Base-by-base conservation (phyloP, 2,888 invertebrate genomes). In the Bedellia somnulentella region DNA sequence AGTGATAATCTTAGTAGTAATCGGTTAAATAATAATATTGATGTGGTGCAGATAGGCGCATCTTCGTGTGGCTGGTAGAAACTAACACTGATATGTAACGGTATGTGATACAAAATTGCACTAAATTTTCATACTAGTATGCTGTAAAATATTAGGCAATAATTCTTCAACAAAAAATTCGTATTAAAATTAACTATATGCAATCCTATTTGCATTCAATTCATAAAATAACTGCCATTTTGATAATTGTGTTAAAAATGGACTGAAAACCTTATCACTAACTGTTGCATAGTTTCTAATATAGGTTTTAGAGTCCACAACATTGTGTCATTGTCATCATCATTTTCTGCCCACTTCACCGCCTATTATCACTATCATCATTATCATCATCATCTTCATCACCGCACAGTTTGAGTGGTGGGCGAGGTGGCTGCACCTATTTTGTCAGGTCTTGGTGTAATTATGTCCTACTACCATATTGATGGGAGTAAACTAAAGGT, bases 261-360 rank as follows among this genome's bases (percentile, higher is more conserved):
- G 60, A 63, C 60, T 66, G 64, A 63, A 47, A 52, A 49, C 47
- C 47, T 42, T 43, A 41, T 40, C 44, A 22, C 14, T 15, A 49
- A 52, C 51, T 57, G 60, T 63, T 59, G 50, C 52, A 49, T 67
- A 67, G 57, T 62, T 52, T 5, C 26, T 29, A 24, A 27, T 32
- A 35, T 40, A 37, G 35, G 40, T 37, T 37, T 30, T 37, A 33
- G 26, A 24, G 24, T 37, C 45, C 44, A 45, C 47, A 46, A 46
- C 22, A 34, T 55, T 52, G 49, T 55, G 52, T 12, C 24, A 16
- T 29, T 12, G 56, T 54, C 50, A 52, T 64, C 64, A 61, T 70
- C 71, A 71, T 70, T 73, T 71, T 73, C 73, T 71, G 70, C 57
- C 51, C 67, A 64, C 58, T 45, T 63, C 67, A 68, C 50, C 45